A percentile compares a stretch with the other conserved stretches of the same genome.
Conservation (phyloP, 2,113 vertebrate species). For the Pseudorasbora parva region DNA sequence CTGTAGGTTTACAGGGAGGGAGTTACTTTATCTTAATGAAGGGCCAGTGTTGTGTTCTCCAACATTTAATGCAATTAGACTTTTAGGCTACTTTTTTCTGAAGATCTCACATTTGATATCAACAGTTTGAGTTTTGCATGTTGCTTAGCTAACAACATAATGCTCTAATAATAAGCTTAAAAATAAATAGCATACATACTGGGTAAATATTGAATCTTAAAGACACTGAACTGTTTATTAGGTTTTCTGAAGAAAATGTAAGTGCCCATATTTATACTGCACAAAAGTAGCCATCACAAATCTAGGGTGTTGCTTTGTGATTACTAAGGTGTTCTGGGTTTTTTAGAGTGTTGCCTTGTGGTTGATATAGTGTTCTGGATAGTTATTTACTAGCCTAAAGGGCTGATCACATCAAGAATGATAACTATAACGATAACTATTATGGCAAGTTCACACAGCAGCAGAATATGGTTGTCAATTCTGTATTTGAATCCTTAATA, state of each 20-base stretch:
- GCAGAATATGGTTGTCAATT: too few relatives aligned
- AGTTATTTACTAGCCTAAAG: background rate
- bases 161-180: background rate
- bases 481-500: too few relatives aligned
- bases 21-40: background rate
- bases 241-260: too few relatives aligned
- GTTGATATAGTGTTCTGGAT: too few relatives aligned
- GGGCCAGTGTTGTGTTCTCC: background rate
- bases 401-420: background rate
- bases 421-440: background rate
- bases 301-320: too few relatives aligned
- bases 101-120: background rate
- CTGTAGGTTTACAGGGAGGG: background rate
- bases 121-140: background rate
- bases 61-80: background rate
- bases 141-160: background rate
- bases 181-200: background rate
- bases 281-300: too few relatives aligned
- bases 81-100: background rate
- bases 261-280: too few relatives aligned
- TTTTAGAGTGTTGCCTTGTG: too few relatives aligned
- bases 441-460: too few relatives aligned
- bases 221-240: too few relatives aligned
- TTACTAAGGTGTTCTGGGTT: too few relatives aligned
- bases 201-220: background rate